These are phyloP conservation scores for Marmota flaviventris DNA, from an alignment of 2,113 vertebrate species.

Conservation along the genomic window DNA sequence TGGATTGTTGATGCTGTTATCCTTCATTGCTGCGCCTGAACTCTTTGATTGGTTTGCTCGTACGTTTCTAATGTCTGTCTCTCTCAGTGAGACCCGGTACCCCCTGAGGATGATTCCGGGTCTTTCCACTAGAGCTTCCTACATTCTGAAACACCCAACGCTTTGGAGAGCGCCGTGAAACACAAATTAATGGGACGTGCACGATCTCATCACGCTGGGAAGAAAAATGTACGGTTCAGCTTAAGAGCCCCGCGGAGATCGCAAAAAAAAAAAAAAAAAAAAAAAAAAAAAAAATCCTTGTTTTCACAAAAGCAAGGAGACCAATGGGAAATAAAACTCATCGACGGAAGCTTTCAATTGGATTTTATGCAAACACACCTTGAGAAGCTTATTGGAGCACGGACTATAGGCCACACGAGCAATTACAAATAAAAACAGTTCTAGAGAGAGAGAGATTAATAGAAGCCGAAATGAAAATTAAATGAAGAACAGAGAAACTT, in stretches of 20 bases:
- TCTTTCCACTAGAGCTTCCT: no score
- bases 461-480: no score
- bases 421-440: neutral
- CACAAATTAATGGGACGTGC: neutral
- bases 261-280: no score
- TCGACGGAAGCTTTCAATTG: neutral
- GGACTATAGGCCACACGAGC: neutral
- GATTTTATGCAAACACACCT: neutral
- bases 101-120: neutral
- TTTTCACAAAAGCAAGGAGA: neutral
- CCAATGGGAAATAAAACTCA: neutral
- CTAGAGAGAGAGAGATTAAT: neutral
- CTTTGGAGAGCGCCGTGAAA: neutral
- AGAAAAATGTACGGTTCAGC: neutral
- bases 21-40: neutral
- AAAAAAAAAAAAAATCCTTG: neutral
- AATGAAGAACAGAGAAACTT: rapidly evolving
- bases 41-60: neutral
- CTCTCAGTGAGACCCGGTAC: rapidly evolving
- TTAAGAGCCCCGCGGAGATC: neutral
- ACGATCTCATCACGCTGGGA: neutral
- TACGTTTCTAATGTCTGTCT: neutral
- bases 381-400: neutral
- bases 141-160: neutral
- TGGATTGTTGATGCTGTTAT: no score